A percentile compares a stretch with the other conserved stretches of the same genome.
phyloP scores from a whole-genome alignment of 2,113 vertebrate genomes.

The Serinus canaria region DNA sequence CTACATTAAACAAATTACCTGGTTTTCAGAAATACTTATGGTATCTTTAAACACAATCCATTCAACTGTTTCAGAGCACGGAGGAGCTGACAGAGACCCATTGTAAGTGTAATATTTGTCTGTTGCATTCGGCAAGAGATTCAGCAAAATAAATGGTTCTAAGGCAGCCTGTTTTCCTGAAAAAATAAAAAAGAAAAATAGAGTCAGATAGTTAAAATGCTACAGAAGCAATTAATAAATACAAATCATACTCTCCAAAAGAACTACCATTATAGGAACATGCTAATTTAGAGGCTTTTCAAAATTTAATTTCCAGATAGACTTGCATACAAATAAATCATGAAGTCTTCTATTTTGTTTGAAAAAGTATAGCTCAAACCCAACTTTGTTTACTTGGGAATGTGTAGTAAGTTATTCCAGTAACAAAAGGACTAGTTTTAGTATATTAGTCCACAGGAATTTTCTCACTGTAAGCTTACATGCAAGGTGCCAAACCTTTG shows the following conservation, averaged over 20 bases:
- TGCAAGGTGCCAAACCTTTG: background rate
- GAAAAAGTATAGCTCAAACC: background rate
- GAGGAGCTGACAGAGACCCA: slow-evolving; percentile 90
- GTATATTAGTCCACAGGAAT: background rate
- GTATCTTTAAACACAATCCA: slow-evolving; percentile 95
- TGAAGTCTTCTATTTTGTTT: background rate
- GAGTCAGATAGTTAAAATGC: background rate
- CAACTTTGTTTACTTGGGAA: background rate
- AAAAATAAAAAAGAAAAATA: background rate
- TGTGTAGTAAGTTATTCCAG: background rate
- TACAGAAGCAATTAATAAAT: background rate
- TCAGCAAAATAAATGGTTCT: slow-evolving; percentile 80
- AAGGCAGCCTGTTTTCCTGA: slow-evolving; percentile 84
- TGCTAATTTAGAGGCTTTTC: background rate
- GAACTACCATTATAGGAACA: background rate
- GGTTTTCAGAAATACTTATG: slow-evolving; percentile 85
- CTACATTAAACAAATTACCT: slow-evolving; percentile 76
- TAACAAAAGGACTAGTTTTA: background rate
- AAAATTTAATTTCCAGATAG: background rate
- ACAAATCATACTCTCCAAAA: background rate
- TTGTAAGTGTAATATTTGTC: slow-evolving; percentile 95
- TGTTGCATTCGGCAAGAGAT: slow-evolving; percentile 88
- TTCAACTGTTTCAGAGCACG: slow-evolving; percentile 90
- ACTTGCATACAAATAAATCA: background rate
- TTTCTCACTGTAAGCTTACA: background rate